Evolutionary conservation across 2,888 invertebrate species (phyloP).

Genomic region (Mycogona germanica): DNA sequence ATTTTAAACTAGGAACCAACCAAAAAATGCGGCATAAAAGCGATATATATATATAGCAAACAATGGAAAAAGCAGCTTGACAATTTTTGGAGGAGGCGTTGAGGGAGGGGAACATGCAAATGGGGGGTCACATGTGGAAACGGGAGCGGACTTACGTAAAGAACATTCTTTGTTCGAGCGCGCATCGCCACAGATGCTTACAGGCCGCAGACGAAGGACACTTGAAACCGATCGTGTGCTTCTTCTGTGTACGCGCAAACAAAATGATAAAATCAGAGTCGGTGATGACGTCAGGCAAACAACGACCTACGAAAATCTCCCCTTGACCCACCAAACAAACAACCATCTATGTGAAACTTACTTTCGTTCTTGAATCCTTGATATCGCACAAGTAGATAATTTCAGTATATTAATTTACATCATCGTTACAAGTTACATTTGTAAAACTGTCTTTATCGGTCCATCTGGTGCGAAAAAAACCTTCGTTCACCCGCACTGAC

Average conservation of each 20-base stretch:
- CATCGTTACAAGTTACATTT: neutral
- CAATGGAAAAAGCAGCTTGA: neutral
- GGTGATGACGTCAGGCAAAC: too few relatives aligned
- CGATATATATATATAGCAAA: neutral
- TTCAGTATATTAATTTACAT: conserved; percentile 5
- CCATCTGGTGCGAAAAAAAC: too few relatives aligned
- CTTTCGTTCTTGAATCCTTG: conserved; percentile 42
- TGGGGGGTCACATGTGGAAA: conserved; percentile 31
- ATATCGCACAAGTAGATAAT: neutral
- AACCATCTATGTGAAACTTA: too few relatives aligned
- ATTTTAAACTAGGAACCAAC: neutral
- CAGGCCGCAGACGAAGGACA: conserved; percentile 86
- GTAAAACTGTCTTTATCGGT: too few relatives aligned
- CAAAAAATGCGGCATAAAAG: neutral
- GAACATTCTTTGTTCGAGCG: conserved; percentile 94
- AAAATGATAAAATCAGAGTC: conserved; percentile 27
- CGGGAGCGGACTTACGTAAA: conserved; percentile 63
- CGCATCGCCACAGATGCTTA: conserved; percentile 93
- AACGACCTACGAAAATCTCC: neutral
- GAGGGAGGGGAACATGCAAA: neutral
- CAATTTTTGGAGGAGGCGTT: too few relatives aligned
- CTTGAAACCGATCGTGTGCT: conserved; percentile 89
- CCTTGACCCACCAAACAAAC: neutral
- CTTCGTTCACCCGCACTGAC: too few relatives aligned
- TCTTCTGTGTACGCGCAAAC: conserved; percentile 51